Evolutionary conservation across 2,113 vertebrate species (phyloP), one percentile per base, ranked within the genome.

Genomic region (Seriola quinqueradiata): DNA sequence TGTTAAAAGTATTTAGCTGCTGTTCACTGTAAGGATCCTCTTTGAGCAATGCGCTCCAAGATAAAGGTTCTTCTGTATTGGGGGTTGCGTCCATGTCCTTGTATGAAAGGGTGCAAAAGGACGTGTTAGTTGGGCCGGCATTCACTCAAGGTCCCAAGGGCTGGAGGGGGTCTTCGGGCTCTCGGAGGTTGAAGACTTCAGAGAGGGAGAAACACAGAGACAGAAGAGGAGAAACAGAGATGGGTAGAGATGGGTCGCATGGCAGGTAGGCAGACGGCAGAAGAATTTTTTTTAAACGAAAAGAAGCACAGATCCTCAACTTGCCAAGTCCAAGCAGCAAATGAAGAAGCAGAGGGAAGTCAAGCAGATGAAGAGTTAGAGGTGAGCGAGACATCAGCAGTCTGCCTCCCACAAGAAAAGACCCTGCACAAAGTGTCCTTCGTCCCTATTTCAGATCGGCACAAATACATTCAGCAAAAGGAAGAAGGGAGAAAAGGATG

Each of bases 141-240:
- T 92, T 96, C 95, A 96, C 91, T 95, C 95, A 94, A 95, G 94
- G 92, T 94, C 92, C 95, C 95, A 96, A 44, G 95, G 95, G 92
- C 88, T 94, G 75, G 70, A 42, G 50, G 95, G 94, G 89, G 92
- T 95, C 94, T 93, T 90, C 89, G 93, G 94, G 91, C 94, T 95
- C 95, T 95, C 94, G 0, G 91, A 93, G 91, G 92, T 91, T 21
- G 94, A 94, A 91, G 95, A 94, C 95, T 96, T 96, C 90, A 94
- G 83, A 93, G 75, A 92, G 82, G 89, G 92, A 95, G 87, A 94
- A 90, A 95, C 85, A 95, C 54, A 94, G 83, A 94, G 90, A 95
- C 88, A 96, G 92, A 92, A 90, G 83, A 95, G 91, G 88, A 93
- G 89, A 95, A 93, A 95, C 84, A 95, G 42, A 95, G 90, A 94